phyloP scores from a whole-genome alignment of 2,113 vertebrate species.

The Coracopsis vasa region DNA sequence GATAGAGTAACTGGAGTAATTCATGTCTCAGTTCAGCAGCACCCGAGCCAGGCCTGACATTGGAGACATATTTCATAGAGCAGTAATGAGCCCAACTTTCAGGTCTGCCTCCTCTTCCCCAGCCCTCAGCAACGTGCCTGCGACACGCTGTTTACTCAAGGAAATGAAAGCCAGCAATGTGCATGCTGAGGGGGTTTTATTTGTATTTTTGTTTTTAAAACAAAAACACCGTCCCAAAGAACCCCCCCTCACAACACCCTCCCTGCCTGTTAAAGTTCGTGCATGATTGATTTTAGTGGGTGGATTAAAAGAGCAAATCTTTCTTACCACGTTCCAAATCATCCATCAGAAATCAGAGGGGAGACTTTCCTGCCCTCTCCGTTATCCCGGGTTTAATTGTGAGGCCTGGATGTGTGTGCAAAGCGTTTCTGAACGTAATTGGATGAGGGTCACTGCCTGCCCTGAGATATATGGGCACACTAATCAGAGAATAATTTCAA shows the following conservation, averaged over 20 bases:
- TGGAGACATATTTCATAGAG: slow-evolving; percentile 1
- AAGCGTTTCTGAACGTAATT: slow-evolving; percentile 46
- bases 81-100: slow-evolving; percentile 36
- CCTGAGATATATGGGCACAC: slow-evolving; percentile 47
- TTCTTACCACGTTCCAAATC: neutral
- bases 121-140: neutral
- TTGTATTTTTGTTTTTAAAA: neutral
- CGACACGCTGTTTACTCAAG: slow-evolving; percentile 34
- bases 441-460: slow-evolving; percentile 60
- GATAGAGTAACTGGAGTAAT: neutral
- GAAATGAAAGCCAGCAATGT: slow-evolving; percentile 62
- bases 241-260: neutral
- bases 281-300: slow-evolving; percentile 8
- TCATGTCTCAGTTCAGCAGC: neutral
- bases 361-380: neutral
- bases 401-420: neutral
- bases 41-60: neutral
- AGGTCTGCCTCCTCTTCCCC: slow-evolving; percentile 15
- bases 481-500: slow-evolving; percentile 58
- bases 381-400: slow-evolving; percentile 33
- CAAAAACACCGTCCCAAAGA: neutral
- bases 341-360: neutral
- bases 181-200: neutral
- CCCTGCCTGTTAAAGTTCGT: neutral
- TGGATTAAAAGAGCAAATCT: neutral